A percentile compares a stretch with the other conserved stretches of the same genome.
These are phyloP conservation scores for Tetheella fluctuosa DNA, from an alignment of 2,888 invertebrate genomes.

Conservation along the genomic window DNA sequence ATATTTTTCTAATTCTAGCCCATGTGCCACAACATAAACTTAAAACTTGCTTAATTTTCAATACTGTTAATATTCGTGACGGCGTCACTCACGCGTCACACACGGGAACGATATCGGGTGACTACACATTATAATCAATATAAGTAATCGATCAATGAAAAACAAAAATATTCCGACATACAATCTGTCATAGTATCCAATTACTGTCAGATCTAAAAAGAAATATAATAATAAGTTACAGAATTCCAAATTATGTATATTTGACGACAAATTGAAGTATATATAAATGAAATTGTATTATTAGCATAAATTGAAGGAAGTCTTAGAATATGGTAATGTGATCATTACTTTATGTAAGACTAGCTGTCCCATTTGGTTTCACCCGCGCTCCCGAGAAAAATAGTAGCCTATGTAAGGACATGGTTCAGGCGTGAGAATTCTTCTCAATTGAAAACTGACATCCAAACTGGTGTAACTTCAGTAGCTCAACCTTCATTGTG, in stretches of 20 bases:
- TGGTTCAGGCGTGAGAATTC: no score
- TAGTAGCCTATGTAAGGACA: no score
- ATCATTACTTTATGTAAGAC: not conserved
- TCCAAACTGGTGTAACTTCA: no score
- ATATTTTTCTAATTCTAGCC: no score
- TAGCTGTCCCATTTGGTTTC: not conserved
- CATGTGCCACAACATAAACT: no score
- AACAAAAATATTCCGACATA: not conserved
- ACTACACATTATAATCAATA: no score
- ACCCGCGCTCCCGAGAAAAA: no score
- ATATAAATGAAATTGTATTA: not conserved
- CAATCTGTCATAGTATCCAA: not conserved
- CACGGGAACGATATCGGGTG: not conserved
- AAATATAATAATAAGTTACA: slow-evolving; percentile 3
- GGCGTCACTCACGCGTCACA: not conserved
- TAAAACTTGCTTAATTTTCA: not conserved
- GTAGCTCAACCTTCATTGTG: no score
- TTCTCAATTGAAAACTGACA: no score
- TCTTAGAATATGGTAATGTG: not conserved
- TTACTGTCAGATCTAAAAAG: not conserved
- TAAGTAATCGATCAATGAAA: not conserved
- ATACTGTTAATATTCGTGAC: not conserved
- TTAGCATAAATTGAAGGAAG: not conserved
- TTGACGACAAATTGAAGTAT: not conserved
- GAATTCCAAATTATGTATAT: not conserved